Percentiles rank a stretch among this genome's conserved stretches.
These are phyloP conservation scores for Pseudoatta argentina DNA, from an alignment of 1,140 invertebrate species.

Conservation along the genomic window DNA sequence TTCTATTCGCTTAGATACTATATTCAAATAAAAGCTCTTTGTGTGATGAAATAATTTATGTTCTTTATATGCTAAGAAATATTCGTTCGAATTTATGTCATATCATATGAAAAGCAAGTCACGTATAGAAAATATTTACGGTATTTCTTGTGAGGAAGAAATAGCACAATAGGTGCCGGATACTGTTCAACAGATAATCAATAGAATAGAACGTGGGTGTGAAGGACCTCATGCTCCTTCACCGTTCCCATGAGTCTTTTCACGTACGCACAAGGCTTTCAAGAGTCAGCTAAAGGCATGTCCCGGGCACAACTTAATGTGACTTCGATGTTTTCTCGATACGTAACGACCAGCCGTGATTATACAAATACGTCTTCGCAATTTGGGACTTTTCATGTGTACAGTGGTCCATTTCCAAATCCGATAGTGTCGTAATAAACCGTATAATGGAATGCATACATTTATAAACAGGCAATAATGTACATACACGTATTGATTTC, in stretches of 20 bases:
- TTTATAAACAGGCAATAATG: conserved; percentile 48
- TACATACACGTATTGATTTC: not conserved
- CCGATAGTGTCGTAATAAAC: conserved; percentile 55
- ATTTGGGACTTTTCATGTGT: conserved; percentile 33
- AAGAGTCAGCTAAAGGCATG: conserved; percentile 61
- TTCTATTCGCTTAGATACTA: not conserved
- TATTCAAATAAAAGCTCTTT: not conserved
- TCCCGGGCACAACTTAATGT: conserved; percentile 58
- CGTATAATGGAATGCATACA: conserved; percentile 44
- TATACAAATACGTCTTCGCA: conserved; percentile 29
- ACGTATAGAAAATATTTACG: conserved; percentile 29
- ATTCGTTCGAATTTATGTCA: not conserved
- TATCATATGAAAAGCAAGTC: not conserved
- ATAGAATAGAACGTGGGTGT: conserved; percentile 61
- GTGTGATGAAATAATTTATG: conserved; percentile 13
- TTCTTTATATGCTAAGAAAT: not conserved
- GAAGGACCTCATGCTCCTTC: conserved; percentile 45
- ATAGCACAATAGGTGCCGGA: conserved; percentile 21
- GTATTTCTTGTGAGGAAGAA: not conserved
- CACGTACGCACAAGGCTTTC: conserved; percentile 53
- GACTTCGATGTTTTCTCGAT: conserved; percentile 68
- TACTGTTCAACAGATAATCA: conserved; percentile 18
- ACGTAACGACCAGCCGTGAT: not conserved
- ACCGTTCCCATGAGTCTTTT: conserved; percentile 32
- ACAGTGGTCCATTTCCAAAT: conserved; percentile 54